phyloP scores from a whole-genome alignment of 2,888 invertebrate genomes.

The Nymphalis polychloros region DNA sequence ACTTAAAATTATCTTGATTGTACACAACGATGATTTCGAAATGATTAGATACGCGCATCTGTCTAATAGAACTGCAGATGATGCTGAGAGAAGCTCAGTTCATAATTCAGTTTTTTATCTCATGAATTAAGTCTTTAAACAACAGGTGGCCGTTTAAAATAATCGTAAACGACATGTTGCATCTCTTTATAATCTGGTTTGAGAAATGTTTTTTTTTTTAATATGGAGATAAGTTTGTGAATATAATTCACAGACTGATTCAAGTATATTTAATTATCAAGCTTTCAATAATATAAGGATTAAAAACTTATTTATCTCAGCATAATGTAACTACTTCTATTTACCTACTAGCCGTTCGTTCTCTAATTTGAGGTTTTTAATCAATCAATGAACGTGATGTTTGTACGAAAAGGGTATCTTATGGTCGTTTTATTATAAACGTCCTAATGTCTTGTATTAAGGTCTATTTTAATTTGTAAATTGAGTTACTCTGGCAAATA shows the following conservation, averaged over 20 bases:
- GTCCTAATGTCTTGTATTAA: not conserved
- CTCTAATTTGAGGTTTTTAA: not conserved
- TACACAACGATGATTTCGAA: slow-evolving; percentile 8
- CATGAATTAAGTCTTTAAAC: slow-evolving; percentile 25
- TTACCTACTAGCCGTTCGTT: not conserved
- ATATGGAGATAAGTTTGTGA: slow-evolving; percentile 3
- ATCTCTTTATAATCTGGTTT: slow-evolving; percentile 22
- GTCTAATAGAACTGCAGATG: slow-evolving; percentile 30
- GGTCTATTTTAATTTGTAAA: slow-evolving; percentile 9
- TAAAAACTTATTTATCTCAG: not conserved
- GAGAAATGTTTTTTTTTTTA: slow-evolving; percentile 17
- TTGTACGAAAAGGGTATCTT: not conserved
- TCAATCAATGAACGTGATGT: not conserved
- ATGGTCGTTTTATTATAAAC: not conserved
- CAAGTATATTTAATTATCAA: not conserved
- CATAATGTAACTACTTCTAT: slow-evolving; percentile 1
- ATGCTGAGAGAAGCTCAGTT: slow-evolving; percentile 24
- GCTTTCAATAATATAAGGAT: not conserved
- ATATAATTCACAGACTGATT: not conserved
- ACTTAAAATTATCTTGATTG: not conserved
- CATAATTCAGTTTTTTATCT: slow-evolving; percentile 23
- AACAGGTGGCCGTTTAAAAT: slow-evolving; percentile 18
- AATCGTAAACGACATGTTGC: slow-evolving; percentile 18
- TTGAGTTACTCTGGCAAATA: slow-evolving; percentile 41
- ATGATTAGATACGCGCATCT: slow-evolving; percentile 37